Conservation (phyloP, 2,113 vertebrate genomes). For the Stictonetta naevosa region DNA sequence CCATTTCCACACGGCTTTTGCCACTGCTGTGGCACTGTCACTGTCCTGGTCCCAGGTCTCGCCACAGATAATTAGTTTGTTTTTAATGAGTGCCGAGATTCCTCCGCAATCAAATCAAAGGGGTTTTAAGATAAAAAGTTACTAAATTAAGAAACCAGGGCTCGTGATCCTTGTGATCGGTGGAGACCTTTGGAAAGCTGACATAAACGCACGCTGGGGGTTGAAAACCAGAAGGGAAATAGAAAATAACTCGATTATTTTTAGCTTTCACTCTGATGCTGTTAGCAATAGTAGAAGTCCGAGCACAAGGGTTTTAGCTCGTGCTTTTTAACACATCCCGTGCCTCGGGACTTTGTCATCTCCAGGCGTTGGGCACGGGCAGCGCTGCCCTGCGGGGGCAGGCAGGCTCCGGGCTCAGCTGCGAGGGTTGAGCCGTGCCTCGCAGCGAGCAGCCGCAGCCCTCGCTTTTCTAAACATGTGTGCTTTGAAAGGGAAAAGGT, state of each 20-base stretch:
- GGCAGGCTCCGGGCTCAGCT: too few species aligned
- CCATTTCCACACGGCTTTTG: neutral
- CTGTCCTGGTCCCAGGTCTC: neutral
- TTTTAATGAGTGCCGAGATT: slow-evolving; percentile 53
- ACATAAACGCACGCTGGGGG: neutral
- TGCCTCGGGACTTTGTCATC: neutral
- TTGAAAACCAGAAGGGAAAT: neutral
- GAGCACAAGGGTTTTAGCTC: fast-evolving
- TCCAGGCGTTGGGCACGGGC: too few species aligned
- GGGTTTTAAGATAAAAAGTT: slow-evolving; percentile 49
- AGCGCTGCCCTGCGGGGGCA: too few species aligned
- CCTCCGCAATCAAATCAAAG: slow-evolving; percentile 50
- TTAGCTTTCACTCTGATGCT: neutral
- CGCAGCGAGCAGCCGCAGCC: slow-evolving; percentile 68
- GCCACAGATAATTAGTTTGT: slow-evolving; percentile 50
- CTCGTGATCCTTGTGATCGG: neutral
- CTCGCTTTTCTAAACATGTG: slow-evolving; percentile 78
- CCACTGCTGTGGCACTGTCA: fast-evolving
- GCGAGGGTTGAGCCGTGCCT: slow-evolving; percentile 67
- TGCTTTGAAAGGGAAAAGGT: slow-evolving; percentile 76
- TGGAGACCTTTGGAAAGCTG: neutral
- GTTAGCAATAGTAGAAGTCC: neutral
- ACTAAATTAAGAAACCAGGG: slow-evolving; percentile 51
- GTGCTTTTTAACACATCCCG: neutral
- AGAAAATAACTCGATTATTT: neutral